Conservation (phyloP, 2,113 vertebrate species). For the Syngnathus floridae region DNA sequence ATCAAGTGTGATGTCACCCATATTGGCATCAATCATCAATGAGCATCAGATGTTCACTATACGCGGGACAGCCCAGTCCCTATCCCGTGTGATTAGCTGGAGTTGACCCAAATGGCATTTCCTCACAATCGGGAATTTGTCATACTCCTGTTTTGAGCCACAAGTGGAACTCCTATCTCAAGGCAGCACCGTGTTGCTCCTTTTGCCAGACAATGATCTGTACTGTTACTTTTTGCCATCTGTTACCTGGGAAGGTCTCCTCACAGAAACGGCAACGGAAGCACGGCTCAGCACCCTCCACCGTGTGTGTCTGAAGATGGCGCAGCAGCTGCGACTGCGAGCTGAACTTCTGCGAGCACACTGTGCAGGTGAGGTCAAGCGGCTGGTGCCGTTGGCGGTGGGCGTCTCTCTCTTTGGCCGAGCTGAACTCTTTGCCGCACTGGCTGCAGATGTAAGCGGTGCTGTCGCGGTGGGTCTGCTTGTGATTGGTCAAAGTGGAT, state of each 20-base stretch:
- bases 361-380: constrained; percentile 37
- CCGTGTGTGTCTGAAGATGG: constrained; percentile 52
- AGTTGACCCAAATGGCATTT: too few species aligned
- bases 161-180: too few species aligned
- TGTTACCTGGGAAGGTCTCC: constrained; percentile 47
- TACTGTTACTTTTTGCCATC: neutral
- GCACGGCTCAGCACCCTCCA: constrained; percentile 28
- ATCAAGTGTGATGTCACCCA: too few species aligned
- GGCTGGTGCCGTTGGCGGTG: constrained; percentile 42
- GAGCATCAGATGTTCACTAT: too few species aligned
- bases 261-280: constrained; percentile 65
- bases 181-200: too few species aligned
- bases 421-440: constrained; percentile 28
- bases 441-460: constrained; percentile 32
- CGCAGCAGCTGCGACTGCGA: constrained; percentile 55
- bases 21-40: too few species aligned
- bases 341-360: constrained; percentile 44
- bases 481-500: constrained; percentile 61
- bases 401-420: constrained; percentile 27
- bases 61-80: too few species aligned
- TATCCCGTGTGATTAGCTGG: too few species aligned
- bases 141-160: too few species aligned
- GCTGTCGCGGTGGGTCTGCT: constrained; percentile 39
- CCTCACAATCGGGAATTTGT: too few species aligned
- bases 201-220: too few species aligned